Evolutionary conservation across 2,888 invertebrate genomes (phyloP).

Genomic region (Ferrisia virgata): DNA sequence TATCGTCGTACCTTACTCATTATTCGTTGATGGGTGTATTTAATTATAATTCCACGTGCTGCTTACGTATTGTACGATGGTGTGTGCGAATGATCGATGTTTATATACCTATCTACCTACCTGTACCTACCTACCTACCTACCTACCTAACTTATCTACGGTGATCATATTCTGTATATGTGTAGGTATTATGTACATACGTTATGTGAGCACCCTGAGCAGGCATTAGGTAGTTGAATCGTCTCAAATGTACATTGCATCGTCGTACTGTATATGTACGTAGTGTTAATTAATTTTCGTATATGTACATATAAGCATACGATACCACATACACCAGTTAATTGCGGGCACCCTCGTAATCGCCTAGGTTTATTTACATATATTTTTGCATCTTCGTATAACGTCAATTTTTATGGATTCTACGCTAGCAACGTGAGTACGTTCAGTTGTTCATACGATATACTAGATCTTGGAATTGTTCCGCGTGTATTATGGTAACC

Average conservation of each 20-base stretch:
- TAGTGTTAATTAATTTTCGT: background rate
- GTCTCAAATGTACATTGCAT: background rate
- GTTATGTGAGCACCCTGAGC: no score
- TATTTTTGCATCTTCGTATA: background rate
- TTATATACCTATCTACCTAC: no score
- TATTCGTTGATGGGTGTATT: no score
- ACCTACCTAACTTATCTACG: background rate
- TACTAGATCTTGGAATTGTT: background rate
- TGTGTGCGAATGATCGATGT: background rate
- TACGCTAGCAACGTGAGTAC: no score
- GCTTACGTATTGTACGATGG: background rate
- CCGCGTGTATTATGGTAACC: background rate
- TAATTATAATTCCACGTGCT: no score
- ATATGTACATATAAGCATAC: background rate
- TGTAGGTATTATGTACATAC: no score
- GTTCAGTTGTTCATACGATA: background rate
- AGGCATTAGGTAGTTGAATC: background rate
- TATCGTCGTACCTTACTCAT: background rate
- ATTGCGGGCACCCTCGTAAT: background rate
- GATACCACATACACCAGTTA: no score
- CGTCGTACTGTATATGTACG: no score
- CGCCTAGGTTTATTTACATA: background rate
- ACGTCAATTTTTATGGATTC: background rate
- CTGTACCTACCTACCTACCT: no score
- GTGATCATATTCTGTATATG: background rate